Percentiles rank a stretch among this genome's conserved stretches.
Conservation (phyloP, 2,113 vertebrate genomes). For the Anarhynchus alexandrinus region DNA sequence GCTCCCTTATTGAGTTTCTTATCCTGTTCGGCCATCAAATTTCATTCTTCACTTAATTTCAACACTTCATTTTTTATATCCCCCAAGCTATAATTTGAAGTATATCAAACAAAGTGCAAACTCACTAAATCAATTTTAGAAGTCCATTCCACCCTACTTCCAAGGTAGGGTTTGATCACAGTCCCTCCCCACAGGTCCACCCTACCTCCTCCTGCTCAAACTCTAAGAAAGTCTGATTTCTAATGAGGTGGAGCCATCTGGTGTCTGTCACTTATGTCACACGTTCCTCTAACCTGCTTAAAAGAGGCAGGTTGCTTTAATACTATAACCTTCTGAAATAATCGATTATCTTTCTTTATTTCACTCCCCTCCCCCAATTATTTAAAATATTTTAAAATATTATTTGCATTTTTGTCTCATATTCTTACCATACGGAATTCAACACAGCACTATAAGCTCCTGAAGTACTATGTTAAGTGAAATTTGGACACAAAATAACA, state of each 20-base stretch:
- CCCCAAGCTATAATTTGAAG: not conserved
- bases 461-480: not conserved
- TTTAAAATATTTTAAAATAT: not conserved
- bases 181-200: not conserved
- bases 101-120: not conserved
- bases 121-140: not conserved
- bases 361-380: accelerated
- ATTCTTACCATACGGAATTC: not conserved
- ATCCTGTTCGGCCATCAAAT: not conserved
- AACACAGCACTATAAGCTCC: not conserved
- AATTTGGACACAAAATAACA: not conserved
- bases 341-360: not conserved
- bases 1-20: not conserved
- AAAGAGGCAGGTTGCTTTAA: not conserved
- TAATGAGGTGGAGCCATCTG: constrained; percentile 57
- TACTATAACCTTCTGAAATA: not conserved
- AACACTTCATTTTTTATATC: not conserved
- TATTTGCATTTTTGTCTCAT: not conserved
- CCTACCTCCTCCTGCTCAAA: not conserved
- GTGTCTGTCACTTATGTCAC: constrained; percentile 29
- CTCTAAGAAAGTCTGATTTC: not conserved
- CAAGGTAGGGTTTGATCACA: not conserved
- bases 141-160: not conserved
- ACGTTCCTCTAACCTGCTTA: not conserved
- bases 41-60: not conserved